A percentile compares a stretch with the other conserved stretches of the same genome.
Conservation (phyloP, 1,140 invertebrate genomes). For the Bombus soroeensis region DNA sequence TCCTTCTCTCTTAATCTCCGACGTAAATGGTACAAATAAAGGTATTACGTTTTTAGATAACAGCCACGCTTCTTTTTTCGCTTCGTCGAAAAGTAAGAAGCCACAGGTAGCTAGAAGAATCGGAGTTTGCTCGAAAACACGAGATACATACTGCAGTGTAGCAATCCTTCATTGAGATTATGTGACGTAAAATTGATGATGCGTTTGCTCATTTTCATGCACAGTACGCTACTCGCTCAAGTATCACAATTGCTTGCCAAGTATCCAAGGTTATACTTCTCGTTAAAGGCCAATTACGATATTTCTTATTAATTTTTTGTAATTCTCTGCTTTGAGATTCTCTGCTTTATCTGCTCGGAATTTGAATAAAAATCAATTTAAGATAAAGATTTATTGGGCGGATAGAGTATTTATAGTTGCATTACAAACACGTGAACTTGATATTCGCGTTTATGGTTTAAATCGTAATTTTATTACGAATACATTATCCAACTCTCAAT, state of each 20-base stretch:
- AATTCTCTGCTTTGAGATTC: not conserved
- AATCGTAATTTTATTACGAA: too few species aligned
- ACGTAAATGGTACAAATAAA: not conserved
- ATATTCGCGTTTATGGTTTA: too few species aligned
- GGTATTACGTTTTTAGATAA: conserved; percentile 10
- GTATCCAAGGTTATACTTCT: not conserved
- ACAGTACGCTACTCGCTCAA: too few species aligned
- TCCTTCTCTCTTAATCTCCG: not conserved
- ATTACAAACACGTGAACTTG: too few species aligned
- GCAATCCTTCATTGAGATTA: not conserved
- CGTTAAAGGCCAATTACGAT: not conserved
- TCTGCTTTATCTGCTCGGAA: too few species aligned
- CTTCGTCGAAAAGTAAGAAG: not conserved
- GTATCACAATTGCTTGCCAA: not conserved
- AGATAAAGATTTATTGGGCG: too few species aligned
- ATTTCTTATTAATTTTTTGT: not conserved
- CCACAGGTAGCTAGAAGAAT: not conserved
- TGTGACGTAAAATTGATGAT: not conserved
- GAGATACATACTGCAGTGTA: not conserved
- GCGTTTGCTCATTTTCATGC: conserved; percentile 4
- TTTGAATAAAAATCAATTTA: too few species aligned
- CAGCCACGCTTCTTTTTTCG: not conserved
- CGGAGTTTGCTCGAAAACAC: not conserved
- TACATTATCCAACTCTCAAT: not conserved
- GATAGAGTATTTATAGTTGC: too few species aligned